phyloP scores from a whole-genome alignment of 1,140 invertebrate species.

The Mizuhopecten yessoensis region DNA sequence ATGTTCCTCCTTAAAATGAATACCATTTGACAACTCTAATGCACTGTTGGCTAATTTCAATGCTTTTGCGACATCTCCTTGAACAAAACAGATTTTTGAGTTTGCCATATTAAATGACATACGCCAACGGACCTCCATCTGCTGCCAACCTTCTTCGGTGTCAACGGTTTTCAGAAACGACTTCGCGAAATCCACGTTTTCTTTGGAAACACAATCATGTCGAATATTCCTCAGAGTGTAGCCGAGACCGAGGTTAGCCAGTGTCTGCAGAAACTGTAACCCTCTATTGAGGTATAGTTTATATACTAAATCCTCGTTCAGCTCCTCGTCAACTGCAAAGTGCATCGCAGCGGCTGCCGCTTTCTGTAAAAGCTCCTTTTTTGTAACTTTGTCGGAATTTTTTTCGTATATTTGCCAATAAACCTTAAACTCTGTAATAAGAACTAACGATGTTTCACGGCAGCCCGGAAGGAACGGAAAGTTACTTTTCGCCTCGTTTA shows the following conservation, averaged over 20 bases:
- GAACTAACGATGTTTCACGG: neutral
- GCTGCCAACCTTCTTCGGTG: neutral
- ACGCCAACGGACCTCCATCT: neutral
- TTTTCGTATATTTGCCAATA: conserved; percentile 10
- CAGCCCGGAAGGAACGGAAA: neutral
- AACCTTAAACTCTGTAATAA: neutral
- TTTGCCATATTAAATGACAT: neutral
- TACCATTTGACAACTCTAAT: neutral
- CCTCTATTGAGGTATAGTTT: neutral
- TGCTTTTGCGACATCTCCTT: neutral
- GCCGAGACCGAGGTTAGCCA: neutral
- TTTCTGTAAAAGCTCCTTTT: conserved; percentile 28
- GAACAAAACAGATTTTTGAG: neutral
- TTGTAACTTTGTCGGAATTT: neutral
- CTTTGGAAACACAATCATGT: neutral
- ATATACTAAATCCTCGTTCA: neutral
- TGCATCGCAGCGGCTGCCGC: neutral
- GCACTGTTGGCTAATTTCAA: neutral
- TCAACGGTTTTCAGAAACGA: neutral
- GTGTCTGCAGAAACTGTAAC: neutral
- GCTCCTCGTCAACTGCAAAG: neutral
- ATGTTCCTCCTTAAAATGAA: conserved; percentile 21
- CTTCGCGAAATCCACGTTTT: neutral
- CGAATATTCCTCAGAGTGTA: neutral
- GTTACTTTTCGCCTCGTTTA: neutral